Percentiles rank a stretch among this genome's conserved stretches.
phyloP scores from a whole-genome alignment of 1,140 invertebrate species.

The Drosophila repleta region DNA sequence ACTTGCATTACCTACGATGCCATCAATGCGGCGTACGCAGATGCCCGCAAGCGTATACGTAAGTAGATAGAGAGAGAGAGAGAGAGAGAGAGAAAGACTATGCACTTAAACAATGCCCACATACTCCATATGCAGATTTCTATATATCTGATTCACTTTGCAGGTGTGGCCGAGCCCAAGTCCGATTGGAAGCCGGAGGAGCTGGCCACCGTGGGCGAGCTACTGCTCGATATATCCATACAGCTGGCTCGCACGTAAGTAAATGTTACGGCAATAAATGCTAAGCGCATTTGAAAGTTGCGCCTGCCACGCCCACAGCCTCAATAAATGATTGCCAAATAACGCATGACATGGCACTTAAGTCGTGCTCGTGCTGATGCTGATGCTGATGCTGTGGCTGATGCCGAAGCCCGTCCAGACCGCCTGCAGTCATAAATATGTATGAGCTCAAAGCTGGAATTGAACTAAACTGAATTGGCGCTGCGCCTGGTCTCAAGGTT shows the following conservation, averaged over 20 bases:
- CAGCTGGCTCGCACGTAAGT: constrained; percentile 94
- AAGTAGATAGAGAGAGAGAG: constrained; percentile 85
- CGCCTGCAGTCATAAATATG: constrained; percentile 63
- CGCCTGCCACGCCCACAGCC: constrained; percentile 61
- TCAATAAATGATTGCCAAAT: constrained; percentile 60
- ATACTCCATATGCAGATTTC: background rate
- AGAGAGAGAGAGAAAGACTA: too few species aligned
- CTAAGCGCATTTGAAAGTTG: constrained; percentile 67
- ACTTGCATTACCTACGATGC: constrained; percentile 96
- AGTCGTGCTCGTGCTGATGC: constrained; percentile 39
- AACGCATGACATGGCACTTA: constrained; percentile 67
- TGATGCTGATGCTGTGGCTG: constrained; percentile 2
- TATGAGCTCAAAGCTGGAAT: constrained; percentile 27
- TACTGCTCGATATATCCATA: constrained; percentile 93
- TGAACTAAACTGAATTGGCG: constrained; percentile 9
- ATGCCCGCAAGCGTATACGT: constrained; percentile 93
- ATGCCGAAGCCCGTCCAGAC: constrained; percentile 22
- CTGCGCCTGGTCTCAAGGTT: constrained; percentile 58
- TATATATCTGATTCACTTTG: constrained; percentile 4
- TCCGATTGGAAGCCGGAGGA: constrained; percentile 91
- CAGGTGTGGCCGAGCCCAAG: constrained; percentile 91
- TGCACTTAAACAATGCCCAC: too few species aligned
- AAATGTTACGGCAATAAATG: constrained; percentile 38
- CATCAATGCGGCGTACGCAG: constrained; percentile 93
- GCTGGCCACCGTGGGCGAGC: constrained; percentile 92